Evolutionary conservation across 2,113 vertebrate species (phyloP).

Genomic region (Pristiophorus japonicus): DNA sequence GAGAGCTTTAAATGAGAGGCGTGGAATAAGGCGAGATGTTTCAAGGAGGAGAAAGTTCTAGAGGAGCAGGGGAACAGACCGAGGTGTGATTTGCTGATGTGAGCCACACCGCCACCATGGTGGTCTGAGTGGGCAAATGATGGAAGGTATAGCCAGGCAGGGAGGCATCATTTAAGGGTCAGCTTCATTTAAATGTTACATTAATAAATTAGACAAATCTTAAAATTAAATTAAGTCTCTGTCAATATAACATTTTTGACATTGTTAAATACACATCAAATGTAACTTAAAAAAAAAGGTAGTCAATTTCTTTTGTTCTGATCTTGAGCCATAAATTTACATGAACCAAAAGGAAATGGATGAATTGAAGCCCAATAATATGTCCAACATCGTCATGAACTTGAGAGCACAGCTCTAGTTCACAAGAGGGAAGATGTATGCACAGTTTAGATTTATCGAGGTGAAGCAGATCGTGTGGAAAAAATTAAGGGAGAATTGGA

Average conservation of each 20-base stretch:
- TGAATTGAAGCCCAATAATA: neutral
- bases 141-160: no score
- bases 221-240: no score
- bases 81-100: no score
- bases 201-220: no score
- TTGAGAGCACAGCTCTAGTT: neutral
- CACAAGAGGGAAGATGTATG: neutral
- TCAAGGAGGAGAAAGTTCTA: no score
- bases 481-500: neutral
- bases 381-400: neutral
- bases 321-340: neutral
- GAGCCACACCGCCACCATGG: no score
- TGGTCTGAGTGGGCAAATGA: no score
- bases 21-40: no score
- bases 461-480: neutral
- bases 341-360: neutral
- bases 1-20: no score
- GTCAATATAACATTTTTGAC: neutral
- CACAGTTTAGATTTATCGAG: neutral
- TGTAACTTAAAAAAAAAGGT: neutral
- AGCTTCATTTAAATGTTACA: no score
- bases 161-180: no score
- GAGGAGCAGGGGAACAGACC: no score
- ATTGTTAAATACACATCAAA: neutral
- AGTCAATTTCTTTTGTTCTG: neutral